Conservation (phyloP, 2,888 invertebrate genomes). For the Dryococelus australis region DNA sequence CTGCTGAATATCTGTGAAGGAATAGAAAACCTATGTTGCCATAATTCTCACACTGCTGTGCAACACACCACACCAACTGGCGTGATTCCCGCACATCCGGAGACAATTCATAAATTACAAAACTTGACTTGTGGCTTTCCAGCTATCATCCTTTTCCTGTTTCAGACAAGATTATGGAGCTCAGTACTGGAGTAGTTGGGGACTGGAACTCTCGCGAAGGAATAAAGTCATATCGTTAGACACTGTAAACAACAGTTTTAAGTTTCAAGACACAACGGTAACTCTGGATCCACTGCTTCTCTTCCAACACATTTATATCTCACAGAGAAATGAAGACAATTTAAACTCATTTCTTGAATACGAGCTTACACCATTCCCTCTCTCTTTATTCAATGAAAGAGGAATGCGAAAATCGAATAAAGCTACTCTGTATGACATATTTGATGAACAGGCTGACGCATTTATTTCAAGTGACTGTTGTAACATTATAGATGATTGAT, state of each 20-base stretch:
- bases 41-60: neutral
- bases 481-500: too few relatives aligned
- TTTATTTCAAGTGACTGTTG: neutral
- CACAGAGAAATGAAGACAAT: too few relatives aligned
- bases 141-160: constrained; percentile 18
- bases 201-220: neutral
- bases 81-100: neutral
- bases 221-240: too few relatives aligned
- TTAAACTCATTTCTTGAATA: neutral
- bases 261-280: too few relatives aligned
- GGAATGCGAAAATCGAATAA: constrained; percentile 20
- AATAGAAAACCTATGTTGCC: constrained; percentile 17
- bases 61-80: neutral
- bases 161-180: neutral
- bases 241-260: too few relatives aligned
- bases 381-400: neutral
- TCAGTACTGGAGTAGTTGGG: constrained; percentile 9
- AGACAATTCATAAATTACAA: neutral
- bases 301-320: too few relatives aligned
- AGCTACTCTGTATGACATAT: neutral
- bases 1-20: neutral
- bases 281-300: too few relatives aligned
- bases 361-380: neutral
- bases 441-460: neutral
- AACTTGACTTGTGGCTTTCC: neutral